Conservation (phyloP, 2,888 invertebrate genomes). For the Rhagonycha fulva region DNA sequence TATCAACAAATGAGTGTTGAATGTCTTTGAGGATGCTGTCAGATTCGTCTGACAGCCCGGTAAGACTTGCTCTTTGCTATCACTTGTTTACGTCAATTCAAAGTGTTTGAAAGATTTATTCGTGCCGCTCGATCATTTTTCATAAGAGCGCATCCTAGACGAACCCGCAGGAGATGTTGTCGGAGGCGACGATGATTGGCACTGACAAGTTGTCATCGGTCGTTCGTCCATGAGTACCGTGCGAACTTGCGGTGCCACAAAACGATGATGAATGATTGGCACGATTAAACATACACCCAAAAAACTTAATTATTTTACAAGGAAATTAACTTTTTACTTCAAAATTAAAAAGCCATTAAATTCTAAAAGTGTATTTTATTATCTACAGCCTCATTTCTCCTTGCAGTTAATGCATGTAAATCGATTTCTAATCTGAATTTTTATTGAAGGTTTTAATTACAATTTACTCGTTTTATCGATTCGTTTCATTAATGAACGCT, state of each 20-base stretch:
- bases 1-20: conserved; percentile 31
- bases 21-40: conserved; percentile 40
- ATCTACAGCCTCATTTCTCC: neutral
- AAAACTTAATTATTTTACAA: neutral
- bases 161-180: conserved; percentile 29
- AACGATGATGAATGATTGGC: conserved; percentile 28
- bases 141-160: conserved; percentile 37
- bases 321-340: neutral
- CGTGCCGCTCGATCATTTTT: conserved; percentile 44
- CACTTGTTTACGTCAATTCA: conserved; percentile 45
- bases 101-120: conserved; percentile 46
- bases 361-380: neutral
- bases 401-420: neutral
- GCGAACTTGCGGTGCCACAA: conserved; percentile 42
- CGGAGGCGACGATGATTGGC: conserved; percentile 45
- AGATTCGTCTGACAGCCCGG: conserved; percentile 44
- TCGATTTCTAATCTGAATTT: neutral
- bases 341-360: neutral
- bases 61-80: conserved; percentile 41
- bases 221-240: conserved; percentile 45
- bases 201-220: conserved; percentile 47
- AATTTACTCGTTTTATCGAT: neutral
- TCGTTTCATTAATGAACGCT: neutral
- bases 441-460: neutral
- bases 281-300: neutral